Evolutionary conservation across 2,888 invertebrate genomes (phyloP).

Genomic region (Taphrorychus bicolor): DNA sequence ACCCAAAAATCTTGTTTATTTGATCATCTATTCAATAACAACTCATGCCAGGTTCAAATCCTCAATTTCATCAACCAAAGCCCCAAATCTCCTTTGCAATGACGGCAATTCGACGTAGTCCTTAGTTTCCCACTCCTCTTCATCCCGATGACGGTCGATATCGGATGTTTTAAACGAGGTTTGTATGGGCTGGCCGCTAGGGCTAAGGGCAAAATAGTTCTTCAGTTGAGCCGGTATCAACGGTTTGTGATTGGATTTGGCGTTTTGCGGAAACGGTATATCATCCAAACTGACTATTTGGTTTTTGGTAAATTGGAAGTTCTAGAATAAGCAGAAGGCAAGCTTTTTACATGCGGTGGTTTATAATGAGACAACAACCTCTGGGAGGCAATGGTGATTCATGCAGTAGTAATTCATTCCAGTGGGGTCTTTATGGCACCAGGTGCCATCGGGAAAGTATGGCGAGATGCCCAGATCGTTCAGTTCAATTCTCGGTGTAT

Average conservation of each 20-base stretch:
- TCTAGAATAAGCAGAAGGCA: conserved; percentile 56
- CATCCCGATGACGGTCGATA: conserved; percentile 54
- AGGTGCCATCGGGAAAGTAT: conserved; percentile 82
- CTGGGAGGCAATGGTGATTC: conserved; percentile 78
- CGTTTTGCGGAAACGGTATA: conserved; percentile 70
- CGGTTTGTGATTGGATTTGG: conserved; percentile 59
- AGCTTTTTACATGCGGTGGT: neutral
- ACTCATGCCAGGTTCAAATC: conserved; percentile 33
- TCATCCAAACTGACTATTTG: conserved; percentile 65
- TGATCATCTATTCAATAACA: neutral
- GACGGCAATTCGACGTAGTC: conserved; percentile 71
- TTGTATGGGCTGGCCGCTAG: conserved; percentile 67
- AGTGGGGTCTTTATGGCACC: conserved; percentile 73
- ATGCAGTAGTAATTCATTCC: conserved; percentile 73
- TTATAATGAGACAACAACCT: conserved; percentile 59
- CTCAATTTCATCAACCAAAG: conserved; percentile 29
- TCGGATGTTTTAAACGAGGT: conserved; percentile 65
- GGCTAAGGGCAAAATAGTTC: conserved; percentile 68
- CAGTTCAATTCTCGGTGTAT: conserved; percentile 77
- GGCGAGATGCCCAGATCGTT: conserved; percentile 76
- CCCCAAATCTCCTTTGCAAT: conserved; percentile 29
- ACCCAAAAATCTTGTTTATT: no score
- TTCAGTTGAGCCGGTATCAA: conserved; percentile 62
- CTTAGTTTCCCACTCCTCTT: conserved; percentile 69
- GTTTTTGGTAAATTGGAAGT: conserved; percentile 67